Conservation (phyloP, 2,113 vertebrate species). For the Eidolon helvum region DNA sequence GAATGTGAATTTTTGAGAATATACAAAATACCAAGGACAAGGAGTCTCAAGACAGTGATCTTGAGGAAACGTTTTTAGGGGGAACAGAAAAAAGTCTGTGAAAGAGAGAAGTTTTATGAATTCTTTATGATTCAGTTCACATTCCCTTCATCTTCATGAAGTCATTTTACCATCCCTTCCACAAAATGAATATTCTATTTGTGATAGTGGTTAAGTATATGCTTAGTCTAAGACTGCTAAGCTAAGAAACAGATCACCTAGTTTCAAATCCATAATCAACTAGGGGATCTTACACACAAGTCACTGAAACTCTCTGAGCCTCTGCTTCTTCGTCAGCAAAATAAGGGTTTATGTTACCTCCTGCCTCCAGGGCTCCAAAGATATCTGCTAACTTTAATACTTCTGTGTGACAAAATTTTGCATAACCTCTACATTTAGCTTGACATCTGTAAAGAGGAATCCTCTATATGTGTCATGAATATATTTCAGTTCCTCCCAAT, state of each 20-base stretch:
- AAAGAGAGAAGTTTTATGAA: neutral
- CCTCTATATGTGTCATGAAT: neutral
- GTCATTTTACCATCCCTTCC: neutral
- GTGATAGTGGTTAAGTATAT: neutral
- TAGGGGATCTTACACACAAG: neutral
- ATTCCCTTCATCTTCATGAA: neutral
- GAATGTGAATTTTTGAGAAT: neutral
- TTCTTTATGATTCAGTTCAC: neutral
- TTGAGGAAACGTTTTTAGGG: neutral
- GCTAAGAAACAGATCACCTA: neutral
- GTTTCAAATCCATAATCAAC: neutral
- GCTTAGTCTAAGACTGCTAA: neutral
- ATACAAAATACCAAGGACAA: neutral
- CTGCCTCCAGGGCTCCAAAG: neutral
- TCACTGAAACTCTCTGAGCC: neutral
- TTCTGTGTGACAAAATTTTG: neutral
- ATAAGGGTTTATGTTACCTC: neutral
- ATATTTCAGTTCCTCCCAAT: neutral
- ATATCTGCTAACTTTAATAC: neutral
- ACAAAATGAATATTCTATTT: too few relatives aligned
- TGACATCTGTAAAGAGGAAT: neutral
- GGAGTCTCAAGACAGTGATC: neutral
- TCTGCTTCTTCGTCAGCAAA: neutral
- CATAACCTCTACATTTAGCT: neutral
- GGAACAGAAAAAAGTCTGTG: neutral